A percentile compares a stretch with the other conserved stretches of the same genome.
Conservation (phyloP, 2,113 vertebrate genomes). For the Rhombomys opimus region DNA sequence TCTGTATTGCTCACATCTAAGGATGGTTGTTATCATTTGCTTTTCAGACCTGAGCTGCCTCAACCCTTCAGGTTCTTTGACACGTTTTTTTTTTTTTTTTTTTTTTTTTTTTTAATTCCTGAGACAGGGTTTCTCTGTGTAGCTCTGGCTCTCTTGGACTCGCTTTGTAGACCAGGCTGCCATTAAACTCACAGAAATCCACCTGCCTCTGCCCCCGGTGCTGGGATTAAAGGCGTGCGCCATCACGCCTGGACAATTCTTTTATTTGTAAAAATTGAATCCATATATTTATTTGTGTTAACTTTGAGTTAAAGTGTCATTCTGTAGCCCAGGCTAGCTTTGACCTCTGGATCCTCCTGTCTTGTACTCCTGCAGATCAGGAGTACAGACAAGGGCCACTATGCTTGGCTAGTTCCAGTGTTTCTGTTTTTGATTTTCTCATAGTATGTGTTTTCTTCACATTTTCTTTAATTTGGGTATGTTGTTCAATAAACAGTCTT, state of each 20-base stretch:
- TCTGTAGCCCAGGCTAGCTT: background rate
- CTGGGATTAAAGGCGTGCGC: too few relatives aligned
- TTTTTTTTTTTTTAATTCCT: too few relatives aligned
- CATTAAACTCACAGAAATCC: too few relatives aligned
- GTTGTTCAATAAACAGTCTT: background rate
- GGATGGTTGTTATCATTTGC: too few relatives aligned
- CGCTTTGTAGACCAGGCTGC: too few relatives aligned
- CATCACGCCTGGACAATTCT: background rate
- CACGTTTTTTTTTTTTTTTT: too few relatives aligned
- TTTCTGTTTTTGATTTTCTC: background rate
- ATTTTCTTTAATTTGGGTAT: background rate
- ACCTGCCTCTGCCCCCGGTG: too few relatives aligned
- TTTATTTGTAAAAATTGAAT: background rate
- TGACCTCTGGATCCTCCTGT: background rate
- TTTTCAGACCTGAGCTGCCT: background rate
- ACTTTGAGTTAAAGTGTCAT: background rate
- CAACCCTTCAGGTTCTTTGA: background rate
- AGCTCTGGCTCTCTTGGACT: too few relatives aligned
- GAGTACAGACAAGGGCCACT: background rate
- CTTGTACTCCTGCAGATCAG: background rate
- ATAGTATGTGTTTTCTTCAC: background rate
- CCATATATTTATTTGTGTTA: background rate
- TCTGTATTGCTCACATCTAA: rapidly evolving
- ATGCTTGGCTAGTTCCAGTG: background rate
- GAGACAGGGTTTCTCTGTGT: too few relatives aligned